Base-by-base conservation (phyloP, 2,113 vertebrate genomes). In the Pomatorhinus ruficollis region DNA sequence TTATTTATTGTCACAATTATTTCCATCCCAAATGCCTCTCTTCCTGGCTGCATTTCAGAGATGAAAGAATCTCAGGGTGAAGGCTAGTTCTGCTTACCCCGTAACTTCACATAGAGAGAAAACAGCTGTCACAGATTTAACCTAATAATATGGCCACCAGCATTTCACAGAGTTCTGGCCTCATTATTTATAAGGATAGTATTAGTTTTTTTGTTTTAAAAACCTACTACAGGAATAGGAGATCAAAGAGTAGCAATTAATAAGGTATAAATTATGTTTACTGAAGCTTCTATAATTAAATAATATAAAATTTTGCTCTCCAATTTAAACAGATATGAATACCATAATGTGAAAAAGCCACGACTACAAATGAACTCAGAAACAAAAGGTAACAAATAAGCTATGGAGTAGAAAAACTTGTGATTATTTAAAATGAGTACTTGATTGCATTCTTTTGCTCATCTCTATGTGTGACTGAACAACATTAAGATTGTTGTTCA, bases 21-120 rank as follows among this genome's bases (percentile, higher is more conserved):
- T 72, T 70, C 47, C 64, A 27, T 54, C 28, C 44, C 11, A 3
- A 10, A 35, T 70, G 12, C n/a, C 21, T 53, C 30, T 74, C 30
- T 40, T 74, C n/a, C 45, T 65, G 16, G 33, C 71, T 90, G 63
- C 23, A 35, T 90, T 90, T 95, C 68, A 45, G 49, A 93, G 49
- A 52, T 72, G 21, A 94, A 83, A 89, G 72, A 53, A 95, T 69
- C 42, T 71, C 66, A 72, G 64, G 79, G 63, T 94, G 71, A 96
- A 92, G 76, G 89, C 52, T 77, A 93, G 80, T 96, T 95, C 83
- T 95, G 63, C 10, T 88, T 77, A 86, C 17, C 23, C 16, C 0
- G 0, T 44, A 90, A 75, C 23, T 69, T 71, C 50, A 63, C 39
- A 59, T 0, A 31, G 75, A 95, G 18, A 65, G 30, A 63, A 63